These are phyloP conservation scores for Pycnomerus fuliginosus DNA, from an alignment of 2,888 invertebrate genomes.

Conservation along the genomic window DNA sequence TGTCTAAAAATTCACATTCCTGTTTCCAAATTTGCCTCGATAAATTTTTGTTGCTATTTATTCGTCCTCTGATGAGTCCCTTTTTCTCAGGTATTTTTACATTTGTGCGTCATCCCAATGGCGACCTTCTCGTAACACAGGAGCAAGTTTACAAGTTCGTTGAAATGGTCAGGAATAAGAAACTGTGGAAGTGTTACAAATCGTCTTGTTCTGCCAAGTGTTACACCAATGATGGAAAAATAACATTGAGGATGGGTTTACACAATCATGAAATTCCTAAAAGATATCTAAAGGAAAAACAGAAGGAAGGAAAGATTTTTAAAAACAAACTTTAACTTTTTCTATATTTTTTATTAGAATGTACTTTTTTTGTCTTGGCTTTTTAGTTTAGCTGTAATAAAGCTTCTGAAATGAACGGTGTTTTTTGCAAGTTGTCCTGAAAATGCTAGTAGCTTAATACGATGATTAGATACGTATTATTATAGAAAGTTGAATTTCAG, in stretches of 20 bases:
- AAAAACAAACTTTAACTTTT: conserved; percentile 19
- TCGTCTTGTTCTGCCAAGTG: conserved; percentile 38
- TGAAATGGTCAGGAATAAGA: conserved; percentile 27
- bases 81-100: conserved; percentile 33
- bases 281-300: conserved; percentile 28
- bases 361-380: too few species aligned
- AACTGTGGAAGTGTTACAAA: conserved; percentile 38
- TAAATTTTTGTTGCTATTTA: too few species aligned
- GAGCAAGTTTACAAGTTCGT: conserved; percentile 40
- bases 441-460: too few species aligned
- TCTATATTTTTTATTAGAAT: background rate
- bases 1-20: too few species aligned
- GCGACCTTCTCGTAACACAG: conserved; percentile 35
- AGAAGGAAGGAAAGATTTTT: conserved; percentile 26
- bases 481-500: conserved; percentile 20
- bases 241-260: conserved; percentile 35
- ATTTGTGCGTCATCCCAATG: conserved; percentile 32
- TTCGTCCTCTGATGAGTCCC: too few species aligned
- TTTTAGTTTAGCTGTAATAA: too few species aligned
- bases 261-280: conserved; percentile 38
- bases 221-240: conserved; percentile 35
- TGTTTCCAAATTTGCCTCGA: too few species aligned
- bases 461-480: too few species aligned
- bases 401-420: too few species aligned
- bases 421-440: too few species aligned